Conservation (phyloP, 2,797 vertebrate species). For the Paedocypris micromegethes region DNA sequence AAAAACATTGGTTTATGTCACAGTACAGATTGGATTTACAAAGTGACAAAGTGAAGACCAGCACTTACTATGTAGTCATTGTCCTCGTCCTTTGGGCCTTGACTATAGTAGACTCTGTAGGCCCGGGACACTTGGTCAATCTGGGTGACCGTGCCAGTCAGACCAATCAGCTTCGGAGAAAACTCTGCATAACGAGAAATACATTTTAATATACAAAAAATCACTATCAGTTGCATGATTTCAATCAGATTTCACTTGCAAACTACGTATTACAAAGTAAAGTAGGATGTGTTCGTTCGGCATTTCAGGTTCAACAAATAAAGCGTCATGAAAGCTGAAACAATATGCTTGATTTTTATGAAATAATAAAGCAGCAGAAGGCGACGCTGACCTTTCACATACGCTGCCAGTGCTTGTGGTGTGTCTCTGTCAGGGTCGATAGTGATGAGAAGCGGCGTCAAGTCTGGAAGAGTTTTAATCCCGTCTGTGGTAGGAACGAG, state of each 20-base stretch:
- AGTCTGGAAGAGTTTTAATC: constrained; percentile 77
- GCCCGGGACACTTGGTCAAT: constrained; percentile 80
- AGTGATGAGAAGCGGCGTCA: constrained; percentile 90
- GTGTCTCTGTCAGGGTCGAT: constrained; percentile 91
- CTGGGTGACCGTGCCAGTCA: constrained; percentile 80
- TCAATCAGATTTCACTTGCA: too few species aligned
- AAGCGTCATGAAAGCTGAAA: too few species aligned
- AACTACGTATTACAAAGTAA: too few species aligned
- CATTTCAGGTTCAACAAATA: too few species aligned
- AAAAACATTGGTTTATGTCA: too few species aligned
- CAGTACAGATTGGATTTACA: neutral
- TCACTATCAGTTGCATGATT: too few species aligned
- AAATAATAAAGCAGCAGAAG: neutral
- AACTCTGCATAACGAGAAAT: constrained; percentile 72
- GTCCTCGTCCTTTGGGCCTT: constrained; percentile 93
- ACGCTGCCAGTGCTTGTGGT: constrained; percentile 78
- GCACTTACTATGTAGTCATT: constrained; percentile 94
- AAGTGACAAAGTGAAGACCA: neutral
- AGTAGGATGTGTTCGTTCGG: too few species aligned
- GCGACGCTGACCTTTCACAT: constrained; percentile 83
- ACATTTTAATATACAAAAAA: too few species aligned
- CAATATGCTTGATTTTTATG: neutral
- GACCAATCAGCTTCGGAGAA: constrained; percentile 87
- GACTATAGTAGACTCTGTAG: constrained; percentile 91
- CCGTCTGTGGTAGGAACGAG: constrained; percentile 62